phyloP scores from a whole-genome alignment of 2,113 vertebrate species.

The Peromyscus californicus region DNA sequence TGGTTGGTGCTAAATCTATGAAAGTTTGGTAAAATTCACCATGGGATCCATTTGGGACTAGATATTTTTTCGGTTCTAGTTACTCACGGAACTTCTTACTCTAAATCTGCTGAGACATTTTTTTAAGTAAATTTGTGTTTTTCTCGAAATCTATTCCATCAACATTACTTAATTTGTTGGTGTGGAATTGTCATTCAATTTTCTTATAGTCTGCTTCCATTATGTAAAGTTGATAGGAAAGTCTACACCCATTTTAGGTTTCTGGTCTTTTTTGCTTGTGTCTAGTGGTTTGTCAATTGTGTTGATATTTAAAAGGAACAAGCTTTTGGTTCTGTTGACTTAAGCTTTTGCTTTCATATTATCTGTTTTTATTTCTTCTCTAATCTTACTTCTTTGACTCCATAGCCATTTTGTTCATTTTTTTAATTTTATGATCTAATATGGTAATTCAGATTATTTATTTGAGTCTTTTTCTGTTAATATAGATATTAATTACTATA shows the following conservation, averaged over 20 bases:
- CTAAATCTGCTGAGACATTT: neutral
- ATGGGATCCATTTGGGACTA: neutral
- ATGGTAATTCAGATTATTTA: neutral
- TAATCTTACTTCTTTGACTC: neutral
- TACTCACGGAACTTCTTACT: neutral
- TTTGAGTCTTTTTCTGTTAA: neutral
- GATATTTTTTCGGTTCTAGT: neutral
- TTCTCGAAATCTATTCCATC: neutral
- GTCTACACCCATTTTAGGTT: neutral
- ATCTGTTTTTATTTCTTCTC: neutral
- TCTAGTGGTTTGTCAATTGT: neutral
- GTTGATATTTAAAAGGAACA: neutral
- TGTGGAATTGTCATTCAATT: neutral
- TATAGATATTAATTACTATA: neutral
- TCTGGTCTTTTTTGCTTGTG: neutral
- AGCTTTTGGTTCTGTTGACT: neutral
- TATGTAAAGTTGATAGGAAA: neutral
- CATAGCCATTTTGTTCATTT: neutral
- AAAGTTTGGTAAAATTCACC: neutral
- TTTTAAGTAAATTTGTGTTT: too few species aligned
- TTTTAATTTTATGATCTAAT: neutral
- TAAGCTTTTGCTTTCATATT: neutral
- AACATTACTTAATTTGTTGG: neutral
- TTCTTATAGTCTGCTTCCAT: neutral
- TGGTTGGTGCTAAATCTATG: neutral